Evolutionary conservation across 2,888 invertebrate genomes (phyloP).

Genomic region (Acronicta alni): DNA sequence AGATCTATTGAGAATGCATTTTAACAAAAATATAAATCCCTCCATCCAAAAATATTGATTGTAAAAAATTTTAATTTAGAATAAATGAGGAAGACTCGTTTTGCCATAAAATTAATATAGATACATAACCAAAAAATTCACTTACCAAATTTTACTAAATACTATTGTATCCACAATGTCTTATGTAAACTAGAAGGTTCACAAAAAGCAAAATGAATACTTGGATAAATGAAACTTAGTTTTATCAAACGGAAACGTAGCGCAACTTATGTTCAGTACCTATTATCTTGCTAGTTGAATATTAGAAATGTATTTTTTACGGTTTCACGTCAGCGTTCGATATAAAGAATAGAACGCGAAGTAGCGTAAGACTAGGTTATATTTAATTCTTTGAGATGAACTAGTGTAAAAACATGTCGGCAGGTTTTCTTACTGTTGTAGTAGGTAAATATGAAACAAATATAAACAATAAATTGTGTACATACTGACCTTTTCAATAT

Average conservation of each 20-base stretch:
- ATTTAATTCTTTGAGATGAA: neutral
- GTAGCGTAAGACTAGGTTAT: neutral
- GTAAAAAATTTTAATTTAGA: neutral
- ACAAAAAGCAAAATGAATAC: neutral
- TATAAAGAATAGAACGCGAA: neutral
- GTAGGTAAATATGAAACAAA: neutral
- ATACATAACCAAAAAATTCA: conserved; percentile 9
- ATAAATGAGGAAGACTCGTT: neutral
- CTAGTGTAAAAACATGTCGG: neutral
- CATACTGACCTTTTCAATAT: conserved; percentile 36
- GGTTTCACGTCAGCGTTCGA: neutral
- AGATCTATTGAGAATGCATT: neutral
- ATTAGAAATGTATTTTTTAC: too few relatives aligned
- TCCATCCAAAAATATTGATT: too few relatives aligned
- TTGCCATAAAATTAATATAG: neutral
- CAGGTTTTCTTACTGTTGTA: neutral
- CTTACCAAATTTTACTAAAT: conserved; percentile 21
- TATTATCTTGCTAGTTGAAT: neutral
- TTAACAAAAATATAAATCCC: too few relatives aligned
- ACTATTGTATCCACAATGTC: conserved; percentile 10
- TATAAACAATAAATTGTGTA: neutral
- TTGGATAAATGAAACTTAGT: neutral
- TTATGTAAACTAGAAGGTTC: neutral
- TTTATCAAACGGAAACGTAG: neutral
- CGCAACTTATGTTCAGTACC: too few relatives aligned